phyloP scores from a whole-genome alignment of 2,888 invertebrate species.

The Nebria salina region DNA sequence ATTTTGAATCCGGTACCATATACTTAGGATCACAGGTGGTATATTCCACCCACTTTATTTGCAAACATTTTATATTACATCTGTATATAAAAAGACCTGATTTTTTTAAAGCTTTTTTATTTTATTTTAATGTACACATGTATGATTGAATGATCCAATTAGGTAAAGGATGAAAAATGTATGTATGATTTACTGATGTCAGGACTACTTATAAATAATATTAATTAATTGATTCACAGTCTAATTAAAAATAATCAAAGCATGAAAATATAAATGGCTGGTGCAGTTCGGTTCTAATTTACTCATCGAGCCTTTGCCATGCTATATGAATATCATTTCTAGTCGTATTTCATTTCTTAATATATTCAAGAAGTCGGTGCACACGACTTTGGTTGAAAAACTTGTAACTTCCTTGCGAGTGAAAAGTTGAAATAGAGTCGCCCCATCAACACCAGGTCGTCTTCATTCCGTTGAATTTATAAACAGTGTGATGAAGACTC shows the following conservation, averaged over 20 bases:
- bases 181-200: neutral
- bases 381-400: slow-evolving; percentile 15
- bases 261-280: neutral
- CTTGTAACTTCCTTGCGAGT: slow-evolving; percentile 25
- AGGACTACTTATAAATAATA: neutral
- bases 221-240: neutral
- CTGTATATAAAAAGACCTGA: too few species aligned
- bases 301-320: neutral
- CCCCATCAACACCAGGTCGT: slow-evolving; percentile 40
- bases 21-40: too few species aligned
- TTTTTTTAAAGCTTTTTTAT: too few species aligned
- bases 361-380: slow-evolving; percentile 35
- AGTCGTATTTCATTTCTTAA: slow-evolving; percentile 14
- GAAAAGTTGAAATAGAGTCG: slow-evolving; percentile 36
- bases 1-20: too few species aligned
- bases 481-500: slow-evolving; percentile 28
- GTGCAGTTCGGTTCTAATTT: neutral
- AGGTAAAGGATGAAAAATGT: too few species aligned
- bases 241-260: neutral
- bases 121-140: too few species aligned
- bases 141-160: too few species aligned
- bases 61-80: too few species aligned
- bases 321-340: neutral
- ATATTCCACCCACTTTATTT: too few species aligned
- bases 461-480: slow-evolving; percentile 37